Evolutionary conservation across 2,797 vertebrate genomes (phyloP), one percentile per base, ranked within the genome.

Genomic region (Geotria australis): DNA sequence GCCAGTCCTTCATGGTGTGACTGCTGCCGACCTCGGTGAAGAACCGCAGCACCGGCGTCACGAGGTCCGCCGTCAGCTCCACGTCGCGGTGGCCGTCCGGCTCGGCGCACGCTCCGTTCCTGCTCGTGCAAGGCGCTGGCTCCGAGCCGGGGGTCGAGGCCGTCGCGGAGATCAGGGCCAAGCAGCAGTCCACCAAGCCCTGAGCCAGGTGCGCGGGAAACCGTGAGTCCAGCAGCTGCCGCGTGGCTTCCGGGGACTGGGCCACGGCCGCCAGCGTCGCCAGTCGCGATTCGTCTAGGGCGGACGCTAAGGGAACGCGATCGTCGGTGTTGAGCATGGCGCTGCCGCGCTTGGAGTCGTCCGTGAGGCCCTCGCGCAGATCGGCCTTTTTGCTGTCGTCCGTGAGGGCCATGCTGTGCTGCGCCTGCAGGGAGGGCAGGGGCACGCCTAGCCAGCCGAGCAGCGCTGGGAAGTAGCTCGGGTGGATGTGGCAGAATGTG

Each of bases 361-460:
- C 91, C 1, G 85, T 96, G 47, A 88, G 76, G 56, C 79, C 79
- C 0, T 79, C 72, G 65, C 71, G 72, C 55, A 83, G 73, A 66
- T 88, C 84, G 67, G 93, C 83, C 69, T 96, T 94, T 69, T 95
- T 98, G 63, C 83, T 83, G 48, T 96, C 91, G 58, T 98, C 91
- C 0, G 91, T 98, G 79, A 98, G 88, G 51, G 89, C 77, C 10
- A 91, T 79, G 61, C 83, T 80, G 57, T 79, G 77, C 60, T 81
- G 84, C 62, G 74, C 79, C 62, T 79, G 74, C 13, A 76, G 63
- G 49, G 83, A 80, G 47, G 71, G 72, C 3, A 80, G 75, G 7
- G 75, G 77, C 38, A 98, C 80, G 47, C 84, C 85, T 85, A 98
- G 93, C 89, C 88, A 94, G 60, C 83, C 88, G 86, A 98, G 94